phyloP scores from a whole-genome alignment of 1,140 invertebrate genomes.

The Panagrolaimus sp. region DNA sequence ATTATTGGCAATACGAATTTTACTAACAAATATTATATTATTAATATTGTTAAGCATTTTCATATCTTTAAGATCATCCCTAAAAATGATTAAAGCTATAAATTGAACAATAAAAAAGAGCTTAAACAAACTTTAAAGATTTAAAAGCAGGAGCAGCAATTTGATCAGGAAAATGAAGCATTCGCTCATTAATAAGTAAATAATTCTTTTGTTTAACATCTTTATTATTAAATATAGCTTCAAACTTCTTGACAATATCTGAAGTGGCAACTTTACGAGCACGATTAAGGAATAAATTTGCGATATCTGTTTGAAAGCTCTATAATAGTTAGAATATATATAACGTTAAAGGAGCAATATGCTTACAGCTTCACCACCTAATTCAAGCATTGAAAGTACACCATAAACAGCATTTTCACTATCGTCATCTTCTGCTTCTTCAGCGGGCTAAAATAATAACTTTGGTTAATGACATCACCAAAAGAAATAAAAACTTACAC shows the following conservation, averaged over 20 bases:
- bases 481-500: not conserved
- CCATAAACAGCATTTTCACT: slow-evolving; percentile 36
- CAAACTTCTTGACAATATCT: slow-evolving; percentile 26
- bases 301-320: slow-evolving; percentile 28
- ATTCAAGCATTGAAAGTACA: slow-evolving; percentile 31
- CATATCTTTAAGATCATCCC: slow-evolving; percentile 28
- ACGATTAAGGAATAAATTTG: slow-evolving; percentile 32
- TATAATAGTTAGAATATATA: slow-evolving; percentile 15
- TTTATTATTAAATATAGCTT: slow-evolving; percentile 17
- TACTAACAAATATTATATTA: slow-evolving; percentile 32
- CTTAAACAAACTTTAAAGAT: slow-evolving; percentile 20
- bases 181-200: slow-evolving; percentile 38
- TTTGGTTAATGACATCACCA: not conserved
- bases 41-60: slow-evolving; percentile 14
- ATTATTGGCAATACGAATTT: slow-evolving; percentile 19
- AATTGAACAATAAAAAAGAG: not conserved
- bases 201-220: slow-evolving; percentile 4
- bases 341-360: slow-evolving; percentile 14
- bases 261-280: slow-evolving; percentile 27
- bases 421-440: slow-evolving; percentile 40
- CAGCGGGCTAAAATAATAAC: slow-evolving; percentile 24
- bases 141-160: slow-evolving; percentile 42
- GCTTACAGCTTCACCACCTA: slow-evolving; percentile 29
- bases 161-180: slow-evolving; percentile 44
- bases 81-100: slow-evolving; percentile 23